A percentile compares a stretch with the other conserved stretches of the same genome.
These are phyloP conservation scores for Clarias platycephalus DNA, from an alignment of 2,797 vertebrate species.

Conservation along the genomic window DNA sequence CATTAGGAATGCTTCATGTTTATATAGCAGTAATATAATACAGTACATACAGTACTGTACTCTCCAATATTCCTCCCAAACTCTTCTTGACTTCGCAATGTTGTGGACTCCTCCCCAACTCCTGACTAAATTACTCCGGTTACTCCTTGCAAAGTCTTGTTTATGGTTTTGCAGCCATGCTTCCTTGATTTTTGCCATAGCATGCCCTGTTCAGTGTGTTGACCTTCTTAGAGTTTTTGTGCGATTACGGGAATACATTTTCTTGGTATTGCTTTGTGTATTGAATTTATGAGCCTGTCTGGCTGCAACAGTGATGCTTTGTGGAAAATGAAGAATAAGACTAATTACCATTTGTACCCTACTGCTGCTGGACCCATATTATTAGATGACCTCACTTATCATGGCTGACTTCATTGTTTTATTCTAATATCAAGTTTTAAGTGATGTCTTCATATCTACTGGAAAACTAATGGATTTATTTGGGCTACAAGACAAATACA, in stretches of 20 bases:
- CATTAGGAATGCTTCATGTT: neutral
- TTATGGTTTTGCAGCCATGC: slow-evolving; percentile 12
- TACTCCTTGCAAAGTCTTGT: neutral
- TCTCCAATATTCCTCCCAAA: neutral
- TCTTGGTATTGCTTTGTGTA: slow-evolving; percentile 26
- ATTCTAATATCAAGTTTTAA: slow-evolving; percentile 17
- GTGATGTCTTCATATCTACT: slow-evolving; percentile 10
- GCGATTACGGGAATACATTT: slow-evolving; percentile 7
- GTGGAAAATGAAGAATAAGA: slow-evolving; percentile 10
- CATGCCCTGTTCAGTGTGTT: neutral
- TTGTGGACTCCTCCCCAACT: neutral
- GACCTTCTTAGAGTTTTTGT: slow-evolving; percentile 17
- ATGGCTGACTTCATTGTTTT: slow-evolving; percentile 16
- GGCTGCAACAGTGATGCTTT: slow-evolving; percentile 4
- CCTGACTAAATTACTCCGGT: neutral
- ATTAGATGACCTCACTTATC: slow-evolving; percentile 31
- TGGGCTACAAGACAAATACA: neutral
- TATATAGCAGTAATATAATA: neutral
- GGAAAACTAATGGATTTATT: slow-evolving; percentile 1
- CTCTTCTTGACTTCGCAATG: neutral
- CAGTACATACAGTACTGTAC: neutral
- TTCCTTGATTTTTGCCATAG: slow-evolving; percentile 8
- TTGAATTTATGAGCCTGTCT: slow-evolving; percentile 27
- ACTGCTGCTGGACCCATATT: slow-evolving; percentile 43
- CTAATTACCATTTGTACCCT: slow-evolving; percentile 60